These are phyloP conservation scores for Sarcophaga peregrina DNA, from an alignment of 1,140 invertebrate species.

Conservation along the genomic window DNA sequence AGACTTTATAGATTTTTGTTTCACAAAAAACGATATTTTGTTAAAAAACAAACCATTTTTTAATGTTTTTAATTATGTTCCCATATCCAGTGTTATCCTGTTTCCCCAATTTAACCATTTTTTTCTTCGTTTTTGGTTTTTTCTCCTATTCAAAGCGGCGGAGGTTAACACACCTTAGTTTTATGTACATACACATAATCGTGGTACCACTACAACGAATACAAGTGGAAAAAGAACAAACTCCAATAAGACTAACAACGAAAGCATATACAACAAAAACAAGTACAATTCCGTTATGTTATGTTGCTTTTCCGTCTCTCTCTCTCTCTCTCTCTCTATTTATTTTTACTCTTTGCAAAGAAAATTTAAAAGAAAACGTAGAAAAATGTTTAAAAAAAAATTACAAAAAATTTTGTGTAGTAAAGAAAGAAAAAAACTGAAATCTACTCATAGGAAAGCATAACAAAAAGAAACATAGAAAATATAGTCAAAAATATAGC, in stretches of 20 bases:
- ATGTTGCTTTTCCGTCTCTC: too few species aligned
- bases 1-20: neutral
- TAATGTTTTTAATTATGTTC: neutral
- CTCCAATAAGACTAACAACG: slow-evolving; percentile 20
- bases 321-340: too few species aligned
- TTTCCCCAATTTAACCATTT: neutral
- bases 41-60: neutral
- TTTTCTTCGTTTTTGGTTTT: neutral
- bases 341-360: too few species aligned
- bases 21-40: neutral
- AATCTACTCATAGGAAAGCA: too few species aligned
- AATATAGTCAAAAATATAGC: too few species aligned
- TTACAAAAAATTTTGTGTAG: too few species aligned
- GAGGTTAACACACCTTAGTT: slow-evolving; percentile 38
- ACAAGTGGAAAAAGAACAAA: neutral
- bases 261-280: neutral
- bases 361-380: too few species aligned
- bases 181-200: slow-evolving; percentile 34
- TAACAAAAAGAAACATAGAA: too few species aligned
- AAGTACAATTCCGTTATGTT: neutral
- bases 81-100: neutral
- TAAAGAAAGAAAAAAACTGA: too few species aligned
- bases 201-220: neutral
- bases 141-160: neutral
- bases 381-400: too few species aligned